These are phyloP conservation scores for Rhadina sibilatrix DNA, from an alignment of 2,113 vertebrate genomes.

Conservation along the genomic window DNA sequence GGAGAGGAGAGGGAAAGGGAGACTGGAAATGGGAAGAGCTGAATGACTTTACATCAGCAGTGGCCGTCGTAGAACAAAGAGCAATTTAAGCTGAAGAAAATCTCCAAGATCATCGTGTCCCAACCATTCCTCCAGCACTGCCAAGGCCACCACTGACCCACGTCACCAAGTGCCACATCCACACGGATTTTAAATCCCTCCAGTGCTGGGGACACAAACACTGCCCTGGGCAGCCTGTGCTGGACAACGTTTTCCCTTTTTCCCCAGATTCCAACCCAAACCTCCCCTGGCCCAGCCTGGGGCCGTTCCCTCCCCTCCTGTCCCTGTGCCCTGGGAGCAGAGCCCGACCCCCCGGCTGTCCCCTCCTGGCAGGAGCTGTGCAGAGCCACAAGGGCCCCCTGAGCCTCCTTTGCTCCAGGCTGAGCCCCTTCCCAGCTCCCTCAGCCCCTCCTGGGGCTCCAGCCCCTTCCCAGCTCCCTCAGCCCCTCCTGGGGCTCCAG, in stretches of 20 bases:
- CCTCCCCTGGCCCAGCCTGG: neutral
- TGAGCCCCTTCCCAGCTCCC: neutral
- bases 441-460: neutral
- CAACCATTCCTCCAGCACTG: neutral
- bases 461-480: neutral
- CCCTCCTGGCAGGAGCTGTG: neutral
- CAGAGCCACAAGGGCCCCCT: neutral
- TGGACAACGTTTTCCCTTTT: neutral
- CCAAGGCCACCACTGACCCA: neutral
- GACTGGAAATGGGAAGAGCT: neutral
- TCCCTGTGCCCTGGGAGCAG: neutral
- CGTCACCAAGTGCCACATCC: neutral
- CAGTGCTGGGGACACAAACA: no score
- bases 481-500: neutral
- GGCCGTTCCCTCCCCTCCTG: neutral
- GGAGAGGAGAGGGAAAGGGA: neutral
- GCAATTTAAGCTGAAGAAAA: neutral
- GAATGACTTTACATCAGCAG: neutral
- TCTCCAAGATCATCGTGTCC: neutral
- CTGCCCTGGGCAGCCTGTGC: neutral
- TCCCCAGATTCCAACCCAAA: fast-evolving
- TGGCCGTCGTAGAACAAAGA: neutral
- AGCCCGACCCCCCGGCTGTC: neutral
- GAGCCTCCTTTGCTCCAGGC: neutral
- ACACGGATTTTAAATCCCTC: neutral